These are phyloP conservation scores for Elegia similella DNA, from an alignment of 2,888 invertebrate genomes.

Conservation along the genomic window DNA sequence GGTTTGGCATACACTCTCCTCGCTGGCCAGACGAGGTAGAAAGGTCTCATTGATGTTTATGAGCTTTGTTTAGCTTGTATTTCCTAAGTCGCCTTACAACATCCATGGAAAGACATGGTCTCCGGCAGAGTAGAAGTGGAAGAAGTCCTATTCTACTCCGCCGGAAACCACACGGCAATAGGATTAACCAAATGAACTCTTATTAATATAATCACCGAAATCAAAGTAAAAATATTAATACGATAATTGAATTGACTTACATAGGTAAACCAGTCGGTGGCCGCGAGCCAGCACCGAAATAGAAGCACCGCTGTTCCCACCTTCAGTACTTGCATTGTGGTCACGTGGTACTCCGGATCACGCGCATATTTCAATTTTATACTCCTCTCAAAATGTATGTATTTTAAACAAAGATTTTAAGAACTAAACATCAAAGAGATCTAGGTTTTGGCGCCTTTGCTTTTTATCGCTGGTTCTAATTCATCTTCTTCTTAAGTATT, in stretches of 20 bases:
- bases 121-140: too few relatives aligned
- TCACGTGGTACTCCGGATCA: conserved; percentile 47
- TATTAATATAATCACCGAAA: not conserved
- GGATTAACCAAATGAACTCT: not conserved
- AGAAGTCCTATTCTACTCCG: too few relatives aligned
- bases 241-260: conserved; percentile 59
- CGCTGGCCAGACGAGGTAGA: too few relatives aligned
- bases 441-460: not conserved
- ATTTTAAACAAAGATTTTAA: not conserved
- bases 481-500: too few relatives aligned
- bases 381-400: not conserved
- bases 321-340: conserved; percentile 61
- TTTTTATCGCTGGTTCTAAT: not conserved
- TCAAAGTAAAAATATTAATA: conserved; percentile 11
- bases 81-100: too few relatives aligned
- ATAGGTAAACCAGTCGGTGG: conserved; percentile 62
- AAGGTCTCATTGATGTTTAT: too few relatives aligned
- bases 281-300: conserved; percentile 66
- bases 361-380: not conserved
- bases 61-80: too few relatives aligned
- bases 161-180: too few relatives aligned
- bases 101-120: too few relatives aligned
- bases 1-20: too few relatives aligned
- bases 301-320: conserved; percentile 63
- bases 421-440: too few relatives aligned